A percentile compares a stretch with the other conserved stretches of the same genome.
Evolutionary conservation across 2,113 vertebrate species (phyloP).

Genomic region (Centropus unirufus): DNA sequence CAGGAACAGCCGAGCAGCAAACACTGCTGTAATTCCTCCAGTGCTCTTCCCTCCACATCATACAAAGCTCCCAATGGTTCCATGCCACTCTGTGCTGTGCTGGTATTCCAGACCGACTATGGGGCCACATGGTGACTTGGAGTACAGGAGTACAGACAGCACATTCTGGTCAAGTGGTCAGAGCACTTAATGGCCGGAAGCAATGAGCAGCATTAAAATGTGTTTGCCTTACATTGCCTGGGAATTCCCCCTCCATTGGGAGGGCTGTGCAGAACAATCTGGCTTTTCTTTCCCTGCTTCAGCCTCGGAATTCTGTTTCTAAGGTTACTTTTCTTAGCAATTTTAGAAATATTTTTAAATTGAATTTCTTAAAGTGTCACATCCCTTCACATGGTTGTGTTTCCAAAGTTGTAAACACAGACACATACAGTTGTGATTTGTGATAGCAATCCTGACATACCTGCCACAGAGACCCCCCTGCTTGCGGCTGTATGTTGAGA

Average conservation of each 20-base stretch:
- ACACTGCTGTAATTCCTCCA: background rate
- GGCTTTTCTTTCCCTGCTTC: background rate
- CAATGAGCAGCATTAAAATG: background rate
- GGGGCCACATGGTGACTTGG: background rate
- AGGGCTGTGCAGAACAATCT: background rate
- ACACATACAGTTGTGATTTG: background rate
- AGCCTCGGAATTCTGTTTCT: background rate
- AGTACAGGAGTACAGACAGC: background rate
- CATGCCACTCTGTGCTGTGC: background rate
- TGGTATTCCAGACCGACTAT: background rate
- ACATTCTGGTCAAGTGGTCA: background rate
- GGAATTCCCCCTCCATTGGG: fast-evolving
- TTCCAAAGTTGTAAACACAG: background rate
- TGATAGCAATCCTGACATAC: background rate
- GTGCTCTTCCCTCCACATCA: background rate
- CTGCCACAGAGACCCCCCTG: background rate
- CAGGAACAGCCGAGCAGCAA: background rate
- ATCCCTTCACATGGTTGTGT: background rate
- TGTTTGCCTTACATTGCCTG: background rate
- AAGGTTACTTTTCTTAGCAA: background rate
- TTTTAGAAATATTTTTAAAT: background rate
- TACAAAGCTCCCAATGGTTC: background rate
- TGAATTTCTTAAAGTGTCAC: background rate
- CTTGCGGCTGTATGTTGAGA: background rate
- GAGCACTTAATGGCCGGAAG: background rate